Conservation (phyloP, 2,888 invertebrate genomes). For the Bimastos eiseni region DNA sequence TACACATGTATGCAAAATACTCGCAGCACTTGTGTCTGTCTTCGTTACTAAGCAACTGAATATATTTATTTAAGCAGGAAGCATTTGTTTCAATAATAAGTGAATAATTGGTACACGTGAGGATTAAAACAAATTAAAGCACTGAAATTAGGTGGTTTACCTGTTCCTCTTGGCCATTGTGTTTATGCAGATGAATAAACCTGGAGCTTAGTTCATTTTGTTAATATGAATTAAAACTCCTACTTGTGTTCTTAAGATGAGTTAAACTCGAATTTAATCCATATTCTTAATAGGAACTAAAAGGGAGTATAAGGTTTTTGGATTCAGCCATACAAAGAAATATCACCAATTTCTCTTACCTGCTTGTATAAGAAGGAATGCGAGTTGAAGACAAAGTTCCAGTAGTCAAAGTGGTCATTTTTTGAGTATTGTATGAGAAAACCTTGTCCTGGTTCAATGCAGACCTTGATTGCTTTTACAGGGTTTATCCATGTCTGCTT, state of each 20-base stretch:
- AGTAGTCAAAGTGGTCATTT: slow-evolving; percentile 16
- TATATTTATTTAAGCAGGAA: background rate
- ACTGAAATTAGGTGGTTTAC: too few relatives aligned
- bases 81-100: too few relatives aligned
- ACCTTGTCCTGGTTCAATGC: slow-evolving; percentile 22
- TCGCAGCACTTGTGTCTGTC: background rate
- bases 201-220: background rate
- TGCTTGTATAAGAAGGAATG: slow-evolving; percentile 42
- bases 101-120: too few relatives aligned
- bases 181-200: background rate
- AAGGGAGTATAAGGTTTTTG: background rate
- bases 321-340: background rate
- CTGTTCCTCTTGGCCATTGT: too few relatives aligned
- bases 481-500: slow-evolving; percentile 22
- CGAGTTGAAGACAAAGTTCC: slow-evolving; percentile 37
- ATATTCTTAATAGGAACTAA: background rate
- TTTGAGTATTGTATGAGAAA: background rate
- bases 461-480: background rate
- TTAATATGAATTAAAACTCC: background rate
- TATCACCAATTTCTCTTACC: too few relatives aligned
- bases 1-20: background rate
- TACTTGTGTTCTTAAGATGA: background rate
- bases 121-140: too few relatives aligned
- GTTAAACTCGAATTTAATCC: background rate
- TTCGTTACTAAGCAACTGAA: background rate